Base-by-base conservation (phyloP, 2,888 invertebrate species). In the Mechanitis messenoides region DNA sequence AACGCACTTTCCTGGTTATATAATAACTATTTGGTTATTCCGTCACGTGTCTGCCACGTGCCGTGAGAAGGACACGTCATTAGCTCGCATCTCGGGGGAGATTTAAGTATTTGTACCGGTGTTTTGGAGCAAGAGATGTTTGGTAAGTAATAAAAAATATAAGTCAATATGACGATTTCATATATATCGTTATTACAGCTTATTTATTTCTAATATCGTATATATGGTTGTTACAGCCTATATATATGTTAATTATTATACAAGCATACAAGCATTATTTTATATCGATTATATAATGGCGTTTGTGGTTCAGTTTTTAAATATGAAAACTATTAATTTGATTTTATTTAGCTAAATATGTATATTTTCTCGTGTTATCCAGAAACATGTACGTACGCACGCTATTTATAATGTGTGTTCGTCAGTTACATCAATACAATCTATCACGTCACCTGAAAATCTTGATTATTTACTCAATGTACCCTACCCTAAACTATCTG, bases 21-120 rank as follows among this genome's bases (percentile, higher is more conserved):
- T 68, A 69, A 68, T 71, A 71, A 79, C 78, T 81, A 77, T 77
- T 71, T 78, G 80, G 82, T 78, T 81, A 76, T 77, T 74, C 71
- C 65, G 81, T 61, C 88, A 80, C 89, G 88, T 83, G 89, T 62
- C 78, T 56, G 81, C 66, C 89, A 81, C 89, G 89, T 82, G 89
- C 75, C 83, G 53, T 61, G 65, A 71, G 73, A 72, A 81, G 85
- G 78, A 81, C 82, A 83, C 78, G 85, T 87, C 89, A 87, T 89
- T 89, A 89, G 86, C 85, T 73, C 75, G 73, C 73, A 76, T 79
- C 84, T 79, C 81, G 59, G 62, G 85, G 79, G 87, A 82, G 73
- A 66, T 71, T 71, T 71, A 69, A 70, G 70, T 79, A 80, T 80
- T 76, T 76, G 68, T 70, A 64, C 66, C 60, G 63, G 66, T 63